These are phyloP conservation scores for Emydura subglobosa DNA, from an alignment of 2,113 vertebrate genomes.

Conservation along the genomic window DNA sequence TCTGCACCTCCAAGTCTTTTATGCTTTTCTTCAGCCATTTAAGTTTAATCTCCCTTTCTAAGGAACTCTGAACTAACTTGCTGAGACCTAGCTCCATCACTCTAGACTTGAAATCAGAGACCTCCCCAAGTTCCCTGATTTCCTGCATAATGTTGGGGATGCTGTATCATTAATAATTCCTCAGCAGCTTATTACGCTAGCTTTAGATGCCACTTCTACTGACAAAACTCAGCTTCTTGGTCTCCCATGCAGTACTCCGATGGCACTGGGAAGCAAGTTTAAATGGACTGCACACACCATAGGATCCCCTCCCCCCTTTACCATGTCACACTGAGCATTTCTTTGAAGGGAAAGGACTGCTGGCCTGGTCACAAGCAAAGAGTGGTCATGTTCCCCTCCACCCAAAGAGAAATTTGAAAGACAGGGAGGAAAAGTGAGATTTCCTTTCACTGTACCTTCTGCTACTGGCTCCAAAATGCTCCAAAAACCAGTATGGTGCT, in stretches of 20 bases:
- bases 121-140: background rate
- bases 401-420: background rate
- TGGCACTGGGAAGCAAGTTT: fast-evolving
- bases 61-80: background rate
- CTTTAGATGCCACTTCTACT: fast-evolving
- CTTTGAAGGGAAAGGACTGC: fast-evolving
- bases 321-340: background rate
- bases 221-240: background rate
- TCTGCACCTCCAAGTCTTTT: slow-evolving; percentile 23
- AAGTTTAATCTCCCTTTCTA: background rate
- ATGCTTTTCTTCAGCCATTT: background rate
- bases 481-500: background rate
- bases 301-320: background rate
- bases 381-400: background rate
- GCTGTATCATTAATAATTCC: background rate
- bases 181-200: background rate
- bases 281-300: fast-evolving
- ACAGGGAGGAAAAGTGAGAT: background rate
- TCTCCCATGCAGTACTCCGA: background rate
- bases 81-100: background rate
- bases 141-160: background rate
- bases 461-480: background rate
- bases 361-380: background rate
- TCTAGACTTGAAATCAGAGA: background rate
- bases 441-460: background rate